Base-by-base conservation (phyloP, 2,797 vertebrate species). In the Aselliscus stoliczkanus region DNA sequence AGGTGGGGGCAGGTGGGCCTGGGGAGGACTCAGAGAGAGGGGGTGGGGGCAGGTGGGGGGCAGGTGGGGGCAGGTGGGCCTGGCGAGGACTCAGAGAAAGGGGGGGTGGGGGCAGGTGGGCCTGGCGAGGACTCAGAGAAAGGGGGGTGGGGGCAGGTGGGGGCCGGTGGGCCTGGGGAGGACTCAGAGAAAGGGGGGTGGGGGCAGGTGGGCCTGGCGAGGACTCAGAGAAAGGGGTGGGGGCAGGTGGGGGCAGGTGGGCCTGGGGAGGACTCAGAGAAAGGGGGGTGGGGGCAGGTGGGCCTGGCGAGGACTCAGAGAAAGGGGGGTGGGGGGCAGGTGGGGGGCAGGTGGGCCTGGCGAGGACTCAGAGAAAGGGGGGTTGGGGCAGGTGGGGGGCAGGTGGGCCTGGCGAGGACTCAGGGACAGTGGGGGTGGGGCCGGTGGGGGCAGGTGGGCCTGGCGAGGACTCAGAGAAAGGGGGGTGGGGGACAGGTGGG, bases 391-490 rank as follows among this genome's bases (percentile, higher is more conserved):
- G n/a, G n/a, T n/a, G n/a, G n/a, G 60, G 42, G 20, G 47, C 34
- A 0, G 21, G 64, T 17, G 50, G 50, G 29, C 11, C 1, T 2
- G 37, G 18, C 0, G 11, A 25, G 47, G 18, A 5, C 58, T 8
- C 58, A 31, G 44, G 52, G 86, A n/a, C n/a, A 1, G 86, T n/a
- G 0, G 42, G 42, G 6, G 42, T n/a, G 50, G 15, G 50, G 50
- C n/a, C n/a, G n/a, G n/a, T n/a, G 7, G 60, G 42, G 20, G 47
- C 34, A 0, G 21, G 64, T 17, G 50, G 50, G 29, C 11, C 1
- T 2, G 37, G 18, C 0, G 11, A 25, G 47, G 18, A 5, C 58
- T 8, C 58, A 31, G 44, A 64, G 86, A n/a, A 1, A 73, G 44
- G 0, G 42, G 42, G 6, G 42, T n/a, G 50, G 15, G 50, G 50